phyloP scores from a whole-genome alignment of 2,888 invertebrate species.

The Megalurothrips usitatus region DNA sequence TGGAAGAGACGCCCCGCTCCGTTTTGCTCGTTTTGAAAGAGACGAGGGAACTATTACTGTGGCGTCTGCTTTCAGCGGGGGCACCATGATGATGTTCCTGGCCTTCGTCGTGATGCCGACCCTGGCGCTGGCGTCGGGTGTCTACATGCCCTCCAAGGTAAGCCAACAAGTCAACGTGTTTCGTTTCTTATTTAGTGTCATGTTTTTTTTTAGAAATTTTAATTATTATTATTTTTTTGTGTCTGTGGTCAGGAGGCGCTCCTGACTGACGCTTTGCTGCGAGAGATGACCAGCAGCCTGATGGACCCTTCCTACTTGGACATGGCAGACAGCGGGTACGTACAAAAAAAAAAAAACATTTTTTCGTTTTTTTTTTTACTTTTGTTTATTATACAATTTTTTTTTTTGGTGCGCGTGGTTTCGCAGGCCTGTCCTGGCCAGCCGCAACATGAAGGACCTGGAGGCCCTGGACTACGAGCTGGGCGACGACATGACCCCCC shows the following conservation, averaged over 20 bases:
- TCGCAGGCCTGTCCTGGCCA: conserved; percentile 25
- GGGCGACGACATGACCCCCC: conserved; percentile 55
- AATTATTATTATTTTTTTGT: conserved; percentile 42
- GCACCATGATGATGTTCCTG: background rate
- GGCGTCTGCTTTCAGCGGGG: background rate
- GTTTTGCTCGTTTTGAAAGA: too few relatives aligned
- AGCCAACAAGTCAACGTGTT: background rate
- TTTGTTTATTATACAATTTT: background rate
- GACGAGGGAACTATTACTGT: too few relatives aligned
- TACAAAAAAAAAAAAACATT: conserved; percentile 42
- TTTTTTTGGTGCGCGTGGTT: background rate
- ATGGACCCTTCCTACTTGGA: conserved; percentile 75
- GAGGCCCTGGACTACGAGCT: conserved; percentile 52
- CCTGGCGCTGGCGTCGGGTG: background rate
- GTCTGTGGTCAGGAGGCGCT: background rate
- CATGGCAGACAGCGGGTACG: conserved; percentile 61
- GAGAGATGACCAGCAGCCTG: conserved; percentile 54
- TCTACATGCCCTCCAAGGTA: background rate
- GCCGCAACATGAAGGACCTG: conserved; percentile 32
- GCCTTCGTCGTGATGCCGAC: background rate
- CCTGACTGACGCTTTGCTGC: conserved; percentile 65
- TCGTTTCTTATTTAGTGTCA: conserved; percentile 29
- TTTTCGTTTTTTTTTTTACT: background rate
- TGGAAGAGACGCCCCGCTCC: too few relatives aligned
- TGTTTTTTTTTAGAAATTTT: conserved; percentile 51